These are phyloP conservation scores for Emydoidea blandingii DNA, from an alignment of 2,797 vertebrate species.

Conservation along the genomic window DNA sequence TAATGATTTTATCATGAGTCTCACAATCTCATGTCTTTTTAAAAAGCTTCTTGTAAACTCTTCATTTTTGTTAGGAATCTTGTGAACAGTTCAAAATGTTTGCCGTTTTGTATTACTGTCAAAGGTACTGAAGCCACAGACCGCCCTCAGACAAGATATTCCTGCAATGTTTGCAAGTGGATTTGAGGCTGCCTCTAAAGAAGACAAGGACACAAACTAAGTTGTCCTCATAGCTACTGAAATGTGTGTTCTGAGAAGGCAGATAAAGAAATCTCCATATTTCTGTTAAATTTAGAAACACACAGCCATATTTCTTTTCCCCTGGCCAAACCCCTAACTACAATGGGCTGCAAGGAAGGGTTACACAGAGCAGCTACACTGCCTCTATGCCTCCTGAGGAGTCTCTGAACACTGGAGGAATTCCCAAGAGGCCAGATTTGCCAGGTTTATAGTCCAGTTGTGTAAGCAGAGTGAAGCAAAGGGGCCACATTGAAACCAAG, in stretches of 20 bases:
- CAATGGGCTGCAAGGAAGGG: rapidly evolving
- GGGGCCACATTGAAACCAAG: not conserved
- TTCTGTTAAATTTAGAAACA: not conserved
- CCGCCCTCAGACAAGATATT: not conserved
- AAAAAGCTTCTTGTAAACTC: not conserved
- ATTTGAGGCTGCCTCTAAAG: not conserved
- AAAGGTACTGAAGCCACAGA: not conserved
- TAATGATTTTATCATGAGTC: not conserved
- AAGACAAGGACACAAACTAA: not conserved
- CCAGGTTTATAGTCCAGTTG: not conserved
- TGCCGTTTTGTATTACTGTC: not conserved
- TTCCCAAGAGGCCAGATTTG: too few species aligned
- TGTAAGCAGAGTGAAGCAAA: not conserved
- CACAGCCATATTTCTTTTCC: not conserved
- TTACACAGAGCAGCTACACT: not conserved
- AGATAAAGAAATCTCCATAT: not conserved
- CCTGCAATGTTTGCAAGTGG: not conserved
- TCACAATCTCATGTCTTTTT: not conserved
- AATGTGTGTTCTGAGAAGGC: not conserved
- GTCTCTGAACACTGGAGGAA: not conserved
- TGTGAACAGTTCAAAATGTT: not conserved
- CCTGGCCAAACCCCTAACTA: not conserved
- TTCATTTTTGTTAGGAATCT: not conserved
- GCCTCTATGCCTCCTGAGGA: rapidly evolving
- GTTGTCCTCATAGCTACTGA: not conserved